These are phyloP conservation scores for Gymnothorax reevesii DNA, from an alignment of 2,797 vertebrate genomes.

Conservation along the genomic window DNA sequence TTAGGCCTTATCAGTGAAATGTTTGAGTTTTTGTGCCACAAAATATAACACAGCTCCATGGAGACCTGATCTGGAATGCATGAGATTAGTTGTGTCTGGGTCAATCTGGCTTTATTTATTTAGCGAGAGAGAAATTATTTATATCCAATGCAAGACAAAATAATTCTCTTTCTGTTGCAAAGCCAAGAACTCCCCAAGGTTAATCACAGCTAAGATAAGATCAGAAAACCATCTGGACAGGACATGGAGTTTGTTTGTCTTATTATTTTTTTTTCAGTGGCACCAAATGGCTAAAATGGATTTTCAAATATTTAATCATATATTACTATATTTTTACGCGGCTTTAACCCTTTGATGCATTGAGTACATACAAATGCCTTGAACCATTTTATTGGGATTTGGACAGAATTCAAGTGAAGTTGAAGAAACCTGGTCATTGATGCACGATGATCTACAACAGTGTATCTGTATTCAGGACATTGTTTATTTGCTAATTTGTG, in stretches of 20 bases:
- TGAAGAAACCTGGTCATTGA: too few species aligned
- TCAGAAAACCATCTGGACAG: neutral
- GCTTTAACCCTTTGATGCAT: too few species aligned
- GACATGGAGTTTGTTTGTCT: neutral
- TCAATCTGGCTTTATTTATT: neutral
- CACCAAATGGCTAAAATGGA: neutral
- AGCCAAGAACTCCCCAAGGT: neutral
- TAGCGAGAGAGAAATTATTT: slow-evolving; percentile 1
- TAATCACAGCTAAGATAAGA: neutral
- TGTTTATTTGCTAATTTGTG: too few species aligned
- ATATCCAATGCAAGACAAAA: slow-evolving; percentile 1
- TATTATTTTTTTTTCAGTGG: neutral
- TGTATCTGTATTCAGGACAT: too few species aligned
- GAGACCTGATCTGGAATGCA: neutral
- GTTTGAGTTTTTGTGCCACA: neutral
- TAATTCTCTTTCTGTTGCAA: neutral
- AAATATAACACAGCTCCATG: neutral
- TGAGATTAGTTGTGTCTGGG: neutral
- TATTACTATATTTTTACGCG: neutral
- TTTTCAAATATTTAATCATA: neutral
- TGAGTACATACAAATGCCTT: too few species aligned
- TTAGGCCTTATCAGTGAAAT: neutral
- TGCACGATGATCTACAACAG: too few species aligned
- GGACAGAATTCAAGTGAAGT: too few species aligned
- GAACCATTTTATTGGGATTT: too few species aligned